Base-by-base conservation (phyloP, 2,888 invertebrate species). In the Phlogophora meticulosa region DNA sequence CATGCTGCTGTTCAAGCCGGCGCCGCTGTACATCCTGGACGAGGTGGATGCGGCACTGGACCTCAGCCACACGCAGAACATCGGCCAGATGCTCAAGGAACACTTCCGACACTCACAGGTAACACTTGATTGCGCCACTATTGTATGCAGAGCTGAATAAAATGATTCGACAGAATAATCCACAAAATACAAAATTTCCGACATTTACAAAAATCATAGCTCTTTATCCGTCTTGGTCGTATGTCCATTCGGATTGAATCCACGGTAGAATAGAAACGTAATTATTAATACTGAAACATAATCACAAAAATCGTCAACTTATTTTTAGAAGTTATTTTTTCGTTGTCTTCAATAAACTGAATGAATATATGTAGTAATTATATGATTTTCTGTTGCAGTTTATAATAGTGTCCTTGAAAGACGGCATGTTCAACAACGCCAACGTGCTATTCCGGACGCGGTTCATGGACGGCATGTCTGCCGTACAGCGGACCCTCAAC, bases 391-490 rank as follows among this genome's bases (percentile, higher is more conserved):
- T 87, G 69, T 96, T 96, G 7, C 97, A 99, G 97, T 99, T 99
- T 93, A 98, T 99, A 82, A 98, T 99, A 75, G 99, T 99, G 1
- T 99, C 99, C 0, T 96, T 99, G 51, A 99, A 99, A 90, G 99
- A 99, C 92, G 99, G 99, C 34, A 99, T 99, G 99, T 99, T 99
- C 95, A 99, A 98, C 94, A 99, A 99, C 94, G 99, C 99, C 0
- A 99, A 99, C 93, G 99, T 99, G 28, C 93, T 99, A 62, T 99
- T 98, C 96, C 97, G 98, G 62, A 99, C 99, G 0, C 97, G 97
- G 85, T 99, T 99, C 93, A 97, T 98, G 34, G 99, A 99, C 94
- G 99, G 99, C 58, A 98, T 98, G 94, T 99, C 99, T 0, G 96
- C 97, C 5, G 98, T 99, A 40, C 96, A 97, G 36, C 96, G 98